A percentile compares a stretch with the other conserved stretches of the same genome.
These are phyloP conservation scores for Sigmodon hispidus DNA, from an alignment of 2,113 vertebrate genomes.

Conservation along the genomic window DNA sequence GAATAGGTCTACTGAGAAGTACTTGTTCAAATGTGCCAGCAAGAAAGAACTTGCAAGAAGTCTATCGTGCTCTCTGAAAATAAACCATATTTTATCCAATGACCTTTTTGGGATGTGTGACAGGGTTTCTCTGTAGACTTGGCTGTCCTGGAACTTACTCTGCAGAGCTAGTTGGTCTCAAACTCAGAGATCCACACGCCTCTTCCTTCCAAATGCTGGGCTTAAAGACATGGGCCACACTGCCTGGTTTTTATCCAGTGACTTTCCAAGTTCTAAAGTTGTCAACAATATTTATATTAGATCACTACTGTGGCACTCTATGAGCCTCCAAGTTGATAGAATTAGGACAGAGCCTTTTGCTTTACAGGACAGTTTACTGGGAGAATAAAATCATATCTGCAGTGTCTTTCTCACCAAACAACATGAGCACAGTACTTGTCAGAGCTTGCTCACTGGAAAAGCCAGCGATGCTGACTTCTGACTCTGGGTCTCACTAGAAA, in stretches of 20 bases:
- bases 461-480: background rate
- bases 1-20: background rate
- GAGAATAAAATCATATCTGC: background rate
- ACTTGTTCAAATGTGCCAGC: background rate
- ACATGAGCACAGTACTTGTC: background rate
- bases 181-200: background rate
- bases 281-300: background rate
- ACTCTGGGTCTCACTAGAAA: background rate
- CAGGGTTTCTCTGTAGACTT: background rate
- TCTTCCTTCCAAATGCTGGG: background rate
- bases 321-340: background rate
- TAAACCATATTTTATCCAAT: conserved; percentile 12
- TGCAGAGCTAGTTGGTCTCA: background rate
- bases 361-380: background rate
- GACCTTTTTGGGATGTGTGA: background rate
- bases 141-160: background rate
- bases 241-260: background rate
- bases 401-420: background rate
- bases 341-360: background rate
- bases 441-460: background rate
- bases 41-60: conserved; percentile 38
- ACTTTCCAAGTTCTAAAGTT: conserved; percentile 15
- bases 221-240: background rate
- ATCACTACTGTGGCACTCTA: background rate
- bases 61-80: background rate